These are phyloP conservation scores for Dichetophora obliterata DNA, from an alignment of 2,888 invertebrate species.

Conservation along the genomic window DNA sequence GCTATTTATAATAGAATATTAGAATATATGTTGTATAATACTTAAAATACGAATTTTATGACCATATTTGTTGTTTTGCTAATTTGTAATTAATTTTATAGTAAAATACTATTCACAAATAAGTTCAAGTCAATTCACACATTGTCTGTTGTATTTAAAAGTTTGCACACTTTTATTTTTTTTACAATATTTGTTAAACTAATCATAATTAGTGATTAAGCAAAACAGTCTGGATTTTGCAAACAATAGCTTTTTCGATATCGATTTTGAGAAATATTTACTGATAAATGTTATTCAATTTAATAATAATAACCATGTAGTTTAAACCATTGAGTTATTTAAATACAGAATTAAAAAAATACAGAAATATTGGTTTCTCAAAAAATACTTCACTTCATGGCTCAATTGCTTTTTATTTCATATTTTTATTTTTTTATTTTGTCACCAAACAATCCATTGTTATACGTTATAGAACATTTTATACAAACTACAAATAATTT, in stretches of 20 bases:
- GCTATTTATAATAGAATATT: constrained; percentile 37
- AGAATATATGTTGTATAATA: constrained; percentile 20
- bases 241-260: too few relatives aligned
- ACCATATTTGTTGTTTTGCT: constrained; percentile 26
- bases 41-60: constrained; percentile 35
- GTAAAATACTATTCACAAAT: constrained; percentile 36
- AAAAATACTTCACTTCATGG: too few relatives aligned
- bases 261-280: too few relatives aligned
- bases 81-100: constrained; percentile 31
- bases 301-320: too few relatives aligned
- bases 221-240: neutral
- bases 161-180: constrained; percentile 7
- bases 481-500: constrained; percentile 17
- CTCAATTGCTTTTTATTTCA: too few relatives aligned
- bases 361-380: too few relatives aligned
- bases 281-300: too few relatives aligned
- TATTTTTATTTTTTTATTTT: too few relatives aligned
- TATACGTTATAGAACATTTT: neutral
- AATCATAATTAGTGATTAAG: neutral
- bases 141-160: neutral
- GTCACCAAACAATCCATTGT: too few relatives aligned
- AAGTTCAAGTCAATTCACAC: constrained; percentile 15
- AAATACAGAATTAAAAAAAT: too few relatives aligned
- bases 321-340: too few relatives aligned
- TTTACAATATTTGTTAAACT: neutral